Evolutionary conservation across 2,113 vertebrate genomes (phyloP).

Genomic region (Sterna hirundo): DNA sequence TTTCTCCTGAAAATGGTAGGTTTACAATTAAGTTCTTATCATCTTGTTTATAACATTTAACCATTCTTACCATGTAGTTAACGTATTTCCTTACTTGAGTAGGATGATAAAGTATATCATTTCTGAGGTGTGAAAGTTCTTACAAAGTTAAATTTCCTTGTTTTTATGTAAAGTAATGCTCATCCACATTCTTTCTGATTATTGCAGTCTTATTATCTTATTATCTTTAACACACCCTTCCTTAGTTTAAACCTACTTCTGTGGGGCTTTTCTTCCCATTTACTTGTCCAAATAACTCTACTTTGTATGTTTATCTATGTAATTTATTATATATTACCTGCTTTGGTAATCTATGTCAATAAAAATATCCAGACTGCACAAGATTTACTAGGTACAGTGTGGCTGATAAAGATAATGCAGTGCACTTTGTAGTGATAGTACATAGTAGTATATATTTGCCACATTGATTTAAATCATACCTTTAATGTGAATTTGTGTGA

Average conservation of each 20-base stretch:
- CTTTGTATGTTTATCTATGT: background rate
- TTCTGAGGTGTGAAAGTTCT: background rate
- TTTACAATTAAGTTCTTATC: background rate
- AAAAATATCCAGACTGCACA: background rate
- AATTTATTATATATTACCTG: background rate
- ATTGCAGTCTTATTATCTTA: background rate
- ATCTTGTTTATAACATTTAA: background rate
- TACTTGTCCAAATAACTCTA: background rate
- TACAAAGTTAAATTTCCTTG: background rate
- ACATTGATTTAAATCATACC: background rate
- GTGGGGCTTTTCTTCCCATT: background rate
- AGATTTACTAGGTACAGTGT: background rate
- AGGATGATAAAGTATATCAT: background rate
- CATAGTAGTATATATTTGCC: background rate
- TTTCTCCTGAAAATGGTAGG: conserved; percentile 96
- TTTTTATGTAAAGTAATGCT: background rate
- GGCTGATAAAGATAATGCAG: background rate
- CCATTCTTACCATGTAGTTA: background rate
- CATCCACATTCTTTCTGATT: background rate
- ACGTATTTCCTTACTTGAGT: background rate
- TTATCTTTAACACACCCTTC: background rate
- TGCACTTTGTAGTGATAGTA: background rate
- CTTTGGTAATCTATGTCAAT: background rate
- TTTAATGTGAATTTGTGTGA: background rate
- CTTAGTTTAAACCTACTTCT: background rate